Evolutionary conservation across 2,888 invertebrate genomes (phyloP).

Genomic region (Dryobota labecula): DNA sequence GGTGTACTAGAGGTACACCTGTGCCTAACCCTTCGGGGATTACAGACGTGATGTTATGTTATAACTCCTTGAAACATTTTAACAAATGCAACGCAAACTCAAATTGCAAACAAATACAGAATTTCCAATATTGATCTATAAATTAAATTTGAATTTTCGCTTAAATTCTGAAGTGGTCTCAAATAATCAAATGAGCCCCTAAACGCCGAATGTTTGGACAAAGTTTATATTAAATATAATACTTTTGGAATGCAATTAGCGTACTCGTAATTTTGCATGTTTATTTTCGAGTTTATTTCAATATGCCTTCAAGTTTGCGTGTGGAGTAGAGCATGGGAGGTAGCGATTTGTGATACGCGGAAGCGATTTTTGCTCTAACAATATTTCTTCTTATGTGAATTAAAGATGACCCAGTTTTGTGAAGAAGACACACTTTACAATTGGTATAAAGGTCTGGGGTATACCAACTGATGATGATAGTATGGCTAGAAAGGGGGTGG

Average conservation of each 20-base stretch:
- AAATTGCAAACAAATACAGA: conserved; percentile 20
- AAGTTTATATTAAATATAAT: conserved; percentile 63
- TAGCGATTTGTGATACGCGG: conserved; percentile 15
- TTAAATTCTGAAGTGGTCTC: conserved; percentile 41
- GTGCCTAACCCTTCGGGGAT: neutral
- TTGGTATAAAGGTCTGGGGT: neutral
- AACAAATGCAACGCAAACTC: conserved; percentile 27
- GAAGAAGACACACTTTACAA: neutral
- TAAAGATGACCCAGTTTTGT: neutral
- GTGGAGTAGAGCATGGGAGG: neutral
- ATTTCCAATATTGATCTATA: conserved; percentile 36
- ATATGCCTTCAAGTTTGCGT: conserved; percentile 64
- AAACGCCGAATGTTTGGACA: conserved; percentile 29
- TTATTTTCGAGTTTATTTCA: conserved; percentile 77
- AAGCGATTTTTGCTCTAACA: no score
- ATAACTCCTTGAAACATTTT: neutral
- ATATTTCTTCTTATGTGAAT: neutral
- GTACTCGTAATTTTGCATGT: conserved; percentile 73
- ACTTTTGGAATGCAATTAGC: conserved; percentile 74
- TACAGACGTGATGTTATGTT: neutral
- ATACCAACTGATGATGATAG: neutral
- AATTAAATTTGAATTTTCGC: conserved; percentile 32
- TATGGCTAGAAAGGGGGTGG: neutral
- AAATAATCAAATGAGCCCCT: conserved; percentile 42
- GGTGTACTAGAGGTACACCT: neutral